Base-by-base conservation (phyloP, 1,140 invertebrate genomes). In the Brachionus sp. region DNA sequence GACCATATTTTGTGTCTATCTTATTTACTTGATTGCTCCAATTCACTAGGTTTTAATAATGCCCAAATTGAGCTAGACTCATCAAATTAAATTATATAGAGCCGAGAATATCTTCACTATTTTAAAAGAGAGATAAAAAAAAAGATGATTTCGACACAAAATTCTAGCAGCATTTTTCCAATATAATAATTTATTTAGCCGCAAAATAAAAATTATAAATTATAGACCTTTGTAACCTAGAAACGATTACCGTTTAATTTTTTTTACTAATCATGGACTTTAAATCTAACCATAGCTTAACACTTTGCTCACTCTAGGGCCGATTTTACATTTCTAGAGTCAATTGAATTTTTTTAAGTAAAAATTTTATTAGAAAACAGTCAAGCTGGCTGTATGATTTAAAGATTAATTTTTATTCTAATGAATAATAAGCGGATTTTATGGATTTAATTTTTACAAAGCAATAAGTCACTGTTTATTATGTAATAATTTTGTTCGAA, bases 1-100 rank as follows among this genome's bases (percentile, higher is more conserved):
- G 50, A 57, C 50, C 50, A 57, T 57, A 57, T 57, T 57, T 57
- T 57, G 16, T 57, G 50, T 57, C 50, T 57, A 57, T 57, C 44
- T 16, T 50, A 50, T 50, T 50, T 50, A 19, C 50, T 57, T 57
- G 5, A 57, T 57, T 57, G 50, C 50, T 57, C 50, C 50, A 57
- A 57, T 57, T 57, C 50, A 57, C 50, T 57, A 57, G 7, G 50
- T 25, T 19, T 57, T 57, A 57, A 57, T 57, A 19, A 57, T 57
- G 50, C n/a, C 50, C 50, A 57, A 29, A 57, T 57, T 57, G 50
- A 57, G 6, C 50, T 57, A 57, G 50, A 57, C 50, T 57, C 16
- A 6, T 23, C n/a, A 57, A 57, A 57, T 57, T 57, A 19, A 23
- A 57, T 57, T 57, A 57, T 57, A 57, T 23, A 57, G 50, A 57